Conservation (phyloP, 2,797 vertebrate species). For the Helarctos malayanus region DNA sequence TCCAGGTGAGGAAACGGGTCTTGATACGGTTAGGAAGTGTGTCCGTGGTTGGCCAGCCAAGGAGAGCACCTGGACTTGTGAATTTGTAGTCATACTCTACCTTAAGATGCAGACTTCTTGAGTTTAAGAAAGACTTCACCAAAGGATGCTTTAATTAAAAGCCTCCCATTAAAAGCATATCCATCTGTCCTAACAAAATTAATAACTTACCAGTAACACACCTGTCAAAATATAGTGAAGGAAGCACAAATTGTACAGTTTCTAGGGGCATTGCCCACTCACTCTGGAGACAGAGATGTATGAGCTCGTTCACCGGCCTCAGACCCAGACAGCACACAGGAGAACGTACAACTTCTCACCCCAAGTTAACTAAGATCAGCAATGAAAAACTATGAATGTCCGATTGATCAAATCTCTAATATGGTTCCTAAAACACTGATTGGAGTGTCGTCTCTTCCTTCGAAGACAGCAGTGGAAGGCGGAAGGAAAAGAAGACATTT, state of each 20-base stretch:
- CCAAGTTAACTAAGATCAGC: not conserved
- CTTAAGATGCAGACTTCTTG: not conserved
- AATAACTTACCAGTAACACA: not conserved
- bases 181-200: not conserved
- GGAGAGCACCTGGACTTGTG: not conserved
- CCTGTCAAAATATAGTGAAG: not conserved
- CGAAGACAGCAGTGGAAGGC: not conserved
- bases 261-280: not conserved
- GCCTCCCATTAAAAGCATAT: not conserved
- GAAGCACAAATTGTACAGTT: not conserved
- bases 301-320: not conserved
- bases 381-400: not conserved
- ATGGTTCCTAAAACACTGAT: not conserved
- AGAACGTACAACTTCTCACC: not conserved
- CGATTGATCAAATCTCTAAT: not conserved
- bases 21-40: not conserved
- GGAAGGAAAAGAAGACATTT: not conserved
- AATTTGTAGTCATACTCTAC: not conserved
- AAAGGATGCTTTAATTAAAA: conserved; percentile 33
- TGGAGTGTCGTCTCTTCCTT: not conserved
- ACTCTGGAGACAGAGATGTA: not conserved
- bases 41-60: not conserved
- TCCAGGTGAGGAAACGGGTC: not conserved
- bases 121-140: not conserved
- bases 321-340: not conserved